Conservation (phyloP, 1,140 invertebrate species). For the Bombus balteatus region DNA sequence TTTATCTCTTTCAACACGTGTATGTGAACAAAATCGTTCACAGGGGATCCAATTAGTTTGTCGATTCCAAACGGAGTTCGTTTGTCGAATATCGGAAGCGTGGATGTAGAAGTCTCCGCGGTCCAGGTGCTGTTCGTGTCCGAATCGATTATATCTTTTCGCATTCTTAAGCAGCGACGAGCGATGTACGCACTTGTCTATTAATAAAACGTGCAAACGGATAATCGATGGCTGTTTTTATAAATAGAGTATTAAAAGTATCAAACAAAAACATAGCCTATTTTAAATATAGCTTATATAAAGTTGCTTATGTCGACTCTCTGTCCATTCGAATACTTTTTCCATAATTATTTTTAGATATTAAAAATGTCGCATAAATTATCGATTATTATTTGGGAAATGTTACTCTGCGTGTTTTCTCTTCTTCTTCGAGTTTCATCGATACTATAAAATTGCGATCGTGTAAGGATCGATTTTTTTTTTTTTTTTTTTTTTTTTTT, state of each 20-base stretch:
- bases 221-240: background rate
- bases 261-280: background rate
- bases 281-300: background rate
- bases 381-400: background rate
- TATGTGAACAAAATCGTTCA: background rate
- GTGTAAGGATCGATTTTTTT: background rate
- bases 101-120: conserved; percentile 46
- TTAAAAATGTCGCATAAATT: background rate
- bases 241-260: background rate
- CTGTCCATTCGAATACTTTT: background rate
- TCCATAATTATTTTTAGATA: background rate
- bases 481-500: too few species aligned
- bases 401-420: background rate
- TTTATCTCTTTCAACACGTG: conserved; percentile 14
- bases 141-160: conserved; percentile 37
- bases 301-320: background rate
- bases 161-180: conserved; percentile 49
- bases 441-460: background rate
- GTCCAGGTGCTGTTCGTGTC: conserved; percentile 40
- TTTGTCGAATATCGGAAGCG: conserved; percentile 9
- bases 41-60: background rate
- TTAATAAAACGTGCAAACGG: background rate
- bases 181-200: conserved; percentile 11
- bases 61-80: background rate
- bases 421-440: background rate